These are phyloP conservation scores for Eurypyga helias DNA, from an alignment of 2,113 vertebrate genomes.

Conservation along the genomic window DNA sequence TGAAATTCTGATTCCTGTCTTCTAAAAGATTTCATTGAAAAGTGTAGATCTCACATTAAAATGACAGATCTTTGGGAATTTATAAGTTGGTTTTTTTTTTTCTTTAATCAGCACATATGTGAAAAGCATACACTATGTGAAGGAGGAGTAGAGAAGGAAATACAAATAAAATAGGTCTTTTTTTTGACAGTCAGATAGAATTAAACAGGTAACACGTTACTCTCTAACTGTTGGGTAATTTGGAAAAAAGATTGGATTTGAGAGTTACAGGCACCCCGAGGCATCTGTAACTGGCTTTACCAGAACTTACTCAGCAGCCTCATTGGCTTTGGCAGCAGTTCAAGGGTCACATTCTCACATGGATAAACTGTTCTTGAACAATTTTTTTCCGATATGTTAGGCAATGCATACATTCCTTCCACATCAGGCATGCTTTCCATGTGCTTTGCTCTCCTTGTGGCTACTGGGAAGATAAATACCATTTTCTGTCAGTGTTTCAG, in stretches of 20 bases:
- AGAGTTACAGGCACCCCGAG: background rate
- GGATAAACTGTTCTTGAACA: slow-evolving; percentile 44
- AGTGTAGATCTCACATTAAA: background rate
- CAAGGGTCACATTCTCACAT: slow-evolving; percentile 49
- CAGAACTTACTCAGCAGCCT: slow-evolving; percentile 25
- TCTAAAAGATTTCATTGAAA: background rate
- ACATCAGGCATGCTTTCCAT: slow-evolving; percentile 44
- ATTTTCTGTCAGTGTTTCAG: slow-evolving; percentile 5
- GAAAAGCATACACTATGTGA: background rate
- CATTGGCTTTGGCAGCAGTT: slow-evolving; percentile 48
- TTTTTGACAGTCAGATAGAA: background rate
- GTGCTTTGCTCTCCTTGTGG: slow-evolving; percentile 32
- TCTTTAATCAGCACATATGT: background rate
- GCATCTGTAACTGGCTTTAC: slow-evolving; percentile 36
- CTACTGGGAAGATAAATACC: slow-evolving; percentile 23
- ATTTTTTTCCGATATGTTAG: slow-evolving; percentile 42
- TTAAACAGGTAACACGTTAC: background rate
- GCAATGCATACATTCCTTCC: slow-evolving; percentile 51
- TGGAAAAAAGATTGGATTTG: background rate
- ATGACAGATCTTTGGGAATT: background rate
- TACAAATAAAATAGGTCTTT: background rate
- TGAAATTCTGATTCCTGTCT: background rate
- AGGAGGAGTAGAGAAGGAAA: background rate
- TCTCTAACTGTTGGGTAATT: background rate
- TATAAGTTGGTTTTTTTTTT: background rate